These are phyloP conservation scores for Micrasema longulum DNA, from an alignment of 1,140 invertebrate species.

Conservation along the genomic window DNA sequence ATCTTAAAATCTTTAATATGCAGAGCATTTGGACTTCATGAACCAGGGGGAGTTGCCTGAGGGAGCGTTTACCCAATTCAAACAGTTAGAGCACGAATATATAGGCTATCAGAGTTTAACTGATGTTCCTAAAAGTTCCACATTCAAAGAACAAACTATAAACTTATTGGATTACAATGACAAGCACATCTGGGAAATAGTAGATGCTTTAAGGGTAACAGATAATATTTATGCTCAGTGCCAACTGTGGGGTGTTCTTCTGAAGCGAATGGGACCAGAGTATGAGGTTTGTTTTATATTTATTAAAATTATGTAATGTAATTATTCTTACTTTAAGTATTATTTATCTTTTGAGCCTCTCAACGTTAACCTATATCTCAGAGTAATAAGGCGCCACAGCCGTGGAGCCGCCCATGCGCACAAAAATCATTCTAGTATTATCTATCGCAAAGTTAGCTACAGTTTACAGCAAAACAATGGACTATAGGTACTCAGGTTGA, in stretches of 20 bases:
- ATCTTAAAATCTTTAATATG: too few relatives aligned
- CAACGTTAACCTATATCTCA: too few relatives aligned
- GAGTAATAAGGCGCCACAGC: too few relatives aligned
- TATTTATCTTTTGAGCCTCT: too few relatives aligned
- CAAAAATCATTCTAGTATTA: too few relatives aligned
- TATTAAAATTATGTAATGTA: not conserved
- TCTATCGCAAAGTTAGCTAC: too few relatives aligned
- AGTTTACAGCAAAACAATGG: too few relatives aligned
- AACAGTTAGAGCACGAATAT: conserved; percentile 91
- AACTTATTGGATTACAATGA: conserved; percentile 65
- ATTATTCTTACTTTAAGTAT: too few relatives aligned
- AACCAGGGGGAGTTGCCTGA: conserved; percentile 79
- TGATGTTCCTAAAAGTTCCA: conserved; percentile 88
- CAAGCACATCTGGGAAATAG: conserved; percentile 78
- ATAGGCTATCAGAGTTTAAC: conserved; percentile 97
- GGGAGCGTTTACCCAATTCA: conserved; percentile 82
- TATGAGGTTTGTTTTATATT: conserved; percentile 75
- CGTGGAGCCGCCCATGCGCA: too few relatives aligned
- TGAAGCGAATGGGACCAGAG: conserved; percentile 84
- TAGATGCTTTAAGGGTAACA: conserved; percentile 76
- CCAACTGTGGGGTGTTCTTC: conserved; percentile 87
- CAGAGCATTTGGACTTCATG: conserved; percentile 97
- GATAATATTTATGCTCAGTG: conserved; percentile 83
- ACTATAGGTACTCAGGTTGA: too few relatives aligned
- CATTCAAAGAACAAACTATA: conserved; percentile 61